These are phyloP conservation scores for Phyllotis vaccarum DNA, from an alignment of 2,797 vertebrate species.

Conservation along the genomic window DNA sequence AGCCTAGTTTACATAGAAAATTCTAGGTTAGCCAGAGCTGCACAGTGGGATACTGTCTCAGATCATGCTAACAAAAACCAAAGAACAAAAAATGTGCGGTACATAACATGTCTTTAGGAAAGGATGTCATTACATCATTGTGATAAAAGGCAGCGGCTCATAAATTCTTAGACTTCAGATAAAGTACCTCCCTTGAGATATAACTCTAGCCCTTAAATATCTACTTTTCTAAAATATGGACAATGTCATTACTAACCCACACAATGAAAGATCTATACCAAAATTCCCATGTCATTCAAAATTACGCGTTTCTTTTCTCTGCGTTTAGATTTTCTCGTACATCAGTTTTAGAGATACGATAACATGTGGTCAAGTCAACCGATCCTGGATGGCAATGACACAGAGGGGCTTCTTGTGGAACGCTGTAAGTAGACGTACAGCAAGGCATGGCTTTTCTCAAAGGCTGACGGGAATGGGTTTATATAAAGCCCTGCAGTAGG, in stretches of 20 bases:
- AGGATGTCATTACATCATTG: background rate
- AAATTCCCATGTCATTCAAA: conserved; percentile 48
- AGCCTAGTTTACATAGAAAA: background rate
- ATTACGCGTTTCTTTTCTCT: conserved; percentile 66
- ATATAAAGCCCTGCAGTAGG: background rate
- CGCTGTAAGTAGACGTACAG: conserved; percentile 81
- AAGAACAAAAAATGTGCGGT: background rate
- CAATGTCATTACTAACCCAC: background rate
- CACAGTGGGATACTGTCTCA: background rate
- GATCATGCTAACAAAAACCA: background rate
- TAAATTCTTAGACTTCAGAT: conserved; percentile 28
- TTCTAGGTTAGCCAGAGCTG: background rate
- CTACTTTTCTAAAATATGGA: background rate
- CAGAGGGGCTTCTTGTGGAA: conserved; percentile 85
- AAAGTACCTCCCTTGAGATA: conserved; percentile 26
- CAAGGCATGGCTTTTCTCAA: background rate
- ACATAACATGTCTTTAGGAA: background rate
- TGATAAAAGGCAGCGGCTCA: background rate
- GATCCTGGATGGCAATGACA: conserved; percentile 84
- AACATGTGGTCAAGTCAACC: conserved; percentile 85
- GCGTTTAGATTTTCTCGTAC: conserved; percentile 83
- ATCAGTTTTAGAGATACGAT: conserved; percentile 84
- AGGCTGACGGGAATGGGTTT: background rate
- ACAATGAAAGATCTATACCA: background rate
- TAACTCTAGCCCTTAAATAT: conserved; percentile 9